These are phyloP conservation scores for Gadopsis marmoratus DNA, from an alignment of 2,797 vertebrate genomes.

Conservation along the genomic window DNA sequence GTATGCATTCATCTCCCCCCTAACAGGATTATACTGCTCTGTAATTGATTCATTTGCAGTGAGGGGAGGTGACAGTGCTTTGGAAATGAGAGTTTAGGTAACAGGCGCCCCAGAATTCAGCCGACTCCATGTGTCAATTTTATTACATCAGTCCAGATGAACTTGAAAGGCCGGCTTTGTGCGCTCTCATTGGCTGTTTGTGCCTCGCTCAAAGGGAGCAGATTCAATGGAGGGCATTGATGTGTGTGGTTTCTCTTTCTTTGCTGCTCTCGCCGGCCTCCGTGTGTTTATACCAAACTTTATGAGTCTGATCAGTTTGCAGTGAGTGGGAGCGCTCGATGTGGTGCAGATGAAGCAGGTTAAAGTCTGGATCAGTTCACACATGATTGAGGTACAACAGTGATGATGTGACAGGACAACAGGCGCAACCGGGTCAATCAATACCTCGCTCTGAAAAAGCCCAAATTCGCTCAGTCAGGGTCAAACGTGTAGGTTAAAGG, in stretches of 20 bases:
- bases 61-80: constrained; percentile 91
- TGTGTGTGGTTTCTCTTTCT: constrained; percentile 58
- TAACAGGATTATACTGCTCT: constrained; percentile 97
- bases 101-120: constrained; percentile 94
- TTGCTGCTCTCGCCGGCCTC: constrained; percentile 25
- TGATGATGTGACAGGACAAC: constrained; percentile 39
- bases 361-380: constrained; percentile 57
- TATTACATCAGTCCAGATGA: constrained; percentile 95
- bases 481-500: constrained; percentile 49
- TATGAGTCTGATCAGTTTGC: constrained; percentile 28
- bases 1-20: constrained; percentile 95
- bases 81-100: constrained; percentile 93
- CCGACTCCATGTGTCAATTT: constrained; percentile 94
- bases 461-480: constrained; percentile 41
- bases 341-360: constrained; percentile 57
- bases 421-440: constrained; percentile 63
- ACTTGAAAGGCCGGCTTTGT: constrained; percentile 92
- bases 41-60: constrained; percentile 95
- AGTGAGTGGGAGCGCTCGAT: constrained; percentile 33
- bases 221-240: constrained; percentile 93
- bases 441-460: constrained; percentile 25
- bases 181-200: constrained; percentile 90
- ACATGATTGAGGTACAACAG: constrained; percentile 23
- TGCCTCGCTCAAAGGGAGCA: constrained; percentile 90
- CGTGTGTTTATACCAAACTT: constrained; percentile 56